Base-by-base conservation (phyloP, 1,140 invertebrate species). In the Zaprionus camerounensis region DNA sequence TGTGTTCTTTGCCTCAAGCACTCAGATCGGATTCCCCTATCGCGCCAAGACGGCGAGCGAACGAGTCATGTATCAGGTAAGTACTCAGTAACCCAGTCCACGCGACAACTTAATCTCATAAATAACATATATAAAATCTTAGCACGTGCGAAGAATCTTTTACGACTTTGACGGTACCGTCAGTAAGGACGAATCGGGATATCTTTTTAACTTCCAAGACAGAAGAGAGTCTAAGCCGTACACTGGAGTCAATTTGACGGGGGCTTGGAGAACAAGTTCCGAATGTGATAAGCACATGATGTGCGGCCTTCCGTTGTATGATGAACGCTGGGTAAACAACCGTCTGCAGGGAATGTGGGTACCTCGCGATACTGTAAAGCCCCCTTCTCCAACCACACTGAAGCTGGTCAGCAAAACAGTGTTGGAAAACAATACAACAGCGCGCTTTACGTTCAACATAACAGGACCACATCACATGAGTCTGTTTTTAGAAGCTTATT, bases 21-120 rank as follows among this genome's bases (percentile, higher is more conserved):
- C 95, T 17, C 95, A 95, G 5, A 81, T 96, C 36, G 96, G 96
- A 36, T 97, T 97, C 92, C 96, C 96, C 4, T 97, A 96, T 82
- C 95, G 94, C 71, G 94, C 94, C 4, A 94, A 95, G 44, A 94
- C 95, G 13, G 94, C 95, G 17, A 95, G 95, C 4, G 94, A 96
- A 85, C 92, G 95, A 73, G 95, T 95, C n/a, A 24, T 41, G 31
- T 82, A 95, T 95, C 94, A 93, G 96, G 65, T 31, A 31, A 31
- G 28, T 92, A 94, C 75, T 95, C 95, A 93, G 94, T 91, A 1
- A 20, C 5, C 2, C 2, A 41, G n/a, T 46, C 36, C 0, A 44
- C 17, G 26, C 13, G 65, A 67, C 20, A 49, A 58, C 17, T 57
- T 26, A 46, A 58, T 46, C 28, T 31, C 2, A 12, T 6, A 7